Evolutionary conservation across 2,888 invertebrate genomes (phyloP).

Genomic region (Eilema sororculum): DNA sequence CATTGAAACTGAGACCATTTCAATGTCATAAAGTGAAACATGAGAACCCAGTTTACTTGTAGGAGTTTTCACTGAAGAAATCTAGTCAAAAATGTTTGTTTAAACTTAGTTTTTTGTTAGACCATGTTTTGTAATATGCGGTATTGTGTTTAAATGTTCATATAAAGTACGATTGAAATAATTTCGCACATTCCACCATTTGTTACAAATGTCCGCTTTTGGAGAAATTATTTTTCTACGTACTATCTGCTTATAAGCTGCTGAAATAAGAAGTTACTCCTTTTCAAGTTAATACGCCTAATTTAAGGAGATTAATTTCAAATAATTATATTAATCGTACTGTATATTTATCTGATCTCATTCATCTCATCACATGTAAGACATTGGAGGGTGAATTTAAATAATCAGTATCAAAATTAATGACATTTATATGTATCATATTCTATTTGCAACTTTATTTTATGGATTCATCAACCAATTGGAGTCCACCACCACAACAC

Average conservation of each 20-base stretch:
- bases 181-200: slow-evolving; percentile 3
- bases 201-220: background rate
- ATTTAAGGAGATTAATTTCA: background rate
- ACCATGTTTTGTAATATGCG: background rate
- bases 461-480: background rate
- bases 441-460: background rate
- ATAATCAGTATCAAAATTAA: slow-evolving; percentile 38
- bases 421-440: background rate
- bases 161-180: slow-evolving; percentile 14
- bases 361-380: slow-evolving; percentile 51
- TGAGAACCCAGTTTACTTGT: background rate
- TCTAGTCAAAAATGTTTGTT: background rate
- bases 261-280: background rate
- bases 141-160: slow-evolving; percentile 27
- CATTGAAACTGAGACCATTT: background rate
- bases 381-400: slow-evolving; percentile 29
- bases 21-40: background rate
- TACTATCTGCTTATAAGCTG: background rate
- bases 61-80: background rate
- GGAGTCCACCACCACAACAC: no score
- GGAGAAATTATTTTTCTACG: background rate
- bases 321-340: background rate
- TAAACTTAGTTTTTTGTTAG: background rate
- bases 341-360: slow-evolving; percentile 55
- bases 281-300: background rate